Evolutionary conservation across 2,113 vertebrate species (phyloP), one percentile per base, ranked within the genome.

Genomic region (Macquaria ambigua): DNA sequence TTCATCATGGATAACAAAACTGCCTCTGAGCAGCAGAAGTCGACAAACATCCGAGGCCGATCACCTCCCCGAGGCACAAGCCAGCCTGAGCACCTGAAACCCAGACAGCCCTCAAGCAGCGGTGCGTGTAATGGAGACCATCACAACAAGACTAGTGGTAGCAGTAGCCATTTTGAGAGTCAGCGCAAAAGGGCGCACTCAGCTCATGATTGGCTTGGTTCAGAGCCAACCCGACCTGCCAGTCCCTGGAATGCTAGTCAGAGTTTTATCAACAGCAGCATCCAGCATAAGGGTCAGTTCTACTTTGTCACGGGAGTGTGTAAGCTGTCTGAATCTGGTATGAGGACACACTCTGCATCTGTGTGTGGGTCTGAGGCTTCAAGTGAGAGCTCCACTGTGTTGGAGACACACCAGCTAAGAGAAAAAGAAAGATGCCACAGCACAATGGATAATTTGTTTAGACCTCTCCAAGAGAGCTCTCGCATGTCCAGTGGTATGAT

Each of bases 261-360:
- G 41, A 83, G 89, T 86, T 82, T 68, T 18, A 83, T 88, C 77
- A 95, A 92, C 43, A 93, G 95, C 84, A 95, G 94, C 84, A 93
- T 96, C 85, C 94, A 95, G 74, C 95, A 96, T 63, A 96, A 96
- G 78, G 96, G 96, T 21, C 95, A 95, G 66, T 96, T 94, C 79
- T 96, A 96, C 79, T 96, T 96, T 74, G 93, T 96, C 46, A 96
- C 95, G 0, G 96, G 96, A 25, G 72, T 96, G 64, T 95, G 91
- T 77, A 93, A 93, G 64, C 76, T 81, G 0, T 81, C 67, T 25
- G 93, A 82, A 34, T 70, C 85, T 11, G 80, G 83, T 28, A 68
- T 67, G 43, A 90, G 73, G 79, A 89, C 50, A 3, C 73, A 71
- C 31, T 92, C 88, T 68, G 63, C 82, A 53, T 84, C 90, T 41